A percentile compares a stretch with the other conserved stretches of the same genome.
phyloP scores from a whole-genome alignment of 2,797 vertebrate species.

The Propithecus deckenii region DNA sequence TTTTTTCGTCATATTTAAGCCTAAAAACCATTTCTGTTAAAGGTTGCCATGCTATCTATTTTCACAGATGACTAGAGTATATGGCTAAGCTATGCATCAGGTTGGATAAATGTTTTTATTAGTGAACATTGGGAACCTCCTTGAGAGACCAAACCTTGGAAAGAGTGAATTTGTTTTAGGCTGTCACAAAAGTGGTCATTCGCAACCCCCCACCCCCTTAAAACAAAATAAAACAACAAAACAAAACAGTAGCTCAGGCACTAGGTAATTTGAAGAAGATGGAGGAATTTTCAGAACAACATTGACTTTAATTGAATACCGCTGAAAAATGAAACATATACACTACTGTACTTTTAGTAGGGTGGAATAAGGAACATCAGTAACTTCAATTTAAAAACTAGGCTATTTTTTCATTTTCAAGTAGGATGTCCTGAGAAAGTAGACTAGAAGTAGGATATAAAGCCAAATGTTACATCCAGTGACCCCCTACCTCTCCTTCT shows the following conservation, averaged over 20 bases:
- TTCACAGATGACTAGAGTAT: neutral
- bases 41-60: neutral
- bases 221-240: conserved; percentile 15
- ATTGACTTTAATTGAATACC: neutral
- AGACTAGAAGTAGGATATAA: neutral
- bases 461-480: neutral
- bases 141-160: conserved; percentile 8
- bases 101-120: neutral
- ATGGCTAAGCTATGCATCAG: neutral
- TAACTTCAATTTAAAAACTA: neutral
- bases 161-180: conserved; percentile 10
- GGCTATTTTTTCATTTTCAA: neutral
- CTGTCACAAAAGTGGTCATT: neutral
- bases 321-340: neutral
- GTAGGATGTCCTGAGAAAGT: neutral
- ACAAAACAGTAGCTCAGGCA: neutral
- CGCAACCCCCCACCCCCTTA: neutral
- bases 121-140: neutral
- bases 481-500: neutral
- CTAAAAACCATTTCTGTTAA: neutral
- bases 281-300: neutral
- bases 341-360: neutral
- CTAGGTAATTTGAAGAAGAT: conserved; percentile 11
- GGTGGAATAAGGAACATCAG: neutral
- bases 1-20: conserved; percentile 40